A percentile compares a stretch with the other conserved stretches of the same genome.
phyloP scores from a whole-genome alignment of 2,113 vertebrate species.

The Morone saxatilis region DNA sequence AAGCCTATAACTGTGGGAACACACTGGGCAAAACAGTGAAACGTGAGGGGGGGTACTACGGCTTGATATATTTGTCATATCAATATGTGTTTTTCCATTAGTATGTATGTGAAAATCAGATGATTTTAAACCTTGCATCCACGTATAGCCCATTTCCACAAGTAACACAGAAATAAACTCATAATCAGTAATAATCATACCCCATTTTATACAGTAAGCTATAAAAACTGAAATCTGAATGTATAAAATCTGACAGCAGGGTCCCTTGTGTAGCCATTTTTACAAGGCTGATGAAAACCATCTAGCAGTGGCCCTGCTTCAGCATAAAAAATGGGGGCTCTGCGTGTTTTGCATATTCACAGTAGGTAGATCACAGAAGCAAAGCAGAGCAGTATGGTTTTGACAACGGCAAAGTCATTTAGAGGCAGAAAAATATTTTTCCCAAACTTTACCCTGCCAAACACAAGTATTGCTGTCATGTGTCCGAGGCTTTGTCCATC shows the following conservation, averaged over 20 bases:
- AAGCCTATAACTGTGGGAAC: too few species aligned
- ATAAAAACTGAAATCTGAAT: neutral
- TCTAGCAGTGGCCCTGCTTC: neutral
- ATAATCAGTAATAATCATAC: neutral
- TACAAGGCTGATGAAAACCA: conserved; percentile 1
- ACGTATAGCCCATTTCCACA: neutral
- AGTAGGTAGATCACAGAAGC: neutral
- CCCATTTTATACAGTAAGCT: neutral
- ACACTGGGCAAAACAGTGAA: neutral
- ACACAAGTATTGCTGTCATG: conserved; percentile 42
- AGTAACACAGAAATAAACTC: neutral
- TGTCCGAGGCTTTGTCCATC: conserved; percentile 44
- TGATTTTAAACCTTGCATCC: neutral
- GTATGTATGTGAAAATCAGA: neutral
- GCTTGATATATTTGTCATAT: neutral
- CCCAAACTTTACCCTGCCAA: conserved; percentile 30
- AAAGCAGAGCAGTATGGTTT: neutral
- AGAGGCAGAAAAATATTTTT: conserved; percentile 26
- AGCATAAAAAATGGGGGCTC: neutral
- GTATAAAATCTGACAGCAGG: neutral
- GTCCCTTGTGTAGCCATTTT: neutral
- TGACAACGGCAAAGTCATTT: conserved; percentile 32
- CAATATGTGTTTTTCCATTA: neutral
- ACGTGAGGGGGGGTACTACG: neutral
- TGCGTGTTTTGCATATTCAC: conserved; percentile 26